Conservation (phyloP, 2,797 vertebrate genomes). For the Liasis olivaceus region DNA sequence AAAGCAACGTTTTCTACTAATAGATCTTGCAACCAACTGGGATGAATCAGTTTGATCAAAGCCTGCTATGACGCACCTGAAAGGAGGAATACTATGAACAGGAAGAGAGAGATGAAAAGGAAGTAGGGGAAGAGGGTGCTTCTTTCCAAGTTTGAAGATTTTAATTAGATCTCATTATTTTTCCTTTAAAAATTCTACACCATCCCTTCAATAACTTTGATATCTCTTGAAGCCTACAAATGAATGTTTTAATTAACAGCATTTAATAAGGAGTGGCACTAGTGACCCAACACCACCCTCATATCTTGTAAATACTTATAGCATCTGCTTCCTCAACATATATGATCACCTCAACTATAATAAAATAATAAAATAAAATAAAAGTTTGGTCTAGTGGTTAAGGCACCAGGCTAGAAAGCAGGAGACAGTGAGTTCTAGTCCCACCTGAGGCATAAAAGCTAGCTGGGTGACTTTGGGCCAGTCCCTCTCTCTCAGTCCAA, state of each 20-base stretch:
- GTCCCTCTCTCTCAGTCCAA: too few relatives aligned
- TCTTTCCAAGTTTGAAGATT: neutral
- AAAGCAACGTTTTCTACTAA: neutral
- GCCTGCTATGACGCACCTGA: neutral
- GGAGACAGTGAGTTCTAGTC: too few relatives aligned
- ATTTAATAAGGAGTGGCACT: neutral
- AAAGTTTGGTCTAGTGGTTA: too few relatives aligned
- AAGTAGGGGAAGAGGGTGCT: neutral
- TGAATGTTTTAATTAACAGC: neutral
- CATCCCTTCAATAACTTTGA: neutral
- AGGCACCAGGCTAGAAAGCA: too few relatives aligned
- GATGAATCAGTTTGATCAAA: neutral
- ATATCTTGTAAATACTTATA: neutral
- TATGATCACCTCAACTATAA: neutral
- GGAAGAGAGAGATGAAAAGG: neutral
- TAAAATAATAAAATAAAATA: neutral
- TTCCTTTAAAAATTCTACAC: neutral
- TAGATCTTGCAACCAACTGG: neutral
- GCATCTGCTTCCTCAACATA: neutral
- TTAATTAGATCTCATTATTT: conserved; percentile 17
- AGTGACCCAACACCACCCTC: too few relatives aligned
- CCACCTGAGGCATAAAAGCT: too few relatives aligned
- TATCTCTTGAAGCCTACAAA: neutral
- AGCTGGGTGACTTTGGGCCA: too few relatives aligned
- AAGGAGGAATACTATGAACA: neutral